Evolutionary conservation across 2,888 invertebrate species (phyloP), one percentile per base, ranked within the genome.

Genomic region (Tigriopus californicus): DNA sequence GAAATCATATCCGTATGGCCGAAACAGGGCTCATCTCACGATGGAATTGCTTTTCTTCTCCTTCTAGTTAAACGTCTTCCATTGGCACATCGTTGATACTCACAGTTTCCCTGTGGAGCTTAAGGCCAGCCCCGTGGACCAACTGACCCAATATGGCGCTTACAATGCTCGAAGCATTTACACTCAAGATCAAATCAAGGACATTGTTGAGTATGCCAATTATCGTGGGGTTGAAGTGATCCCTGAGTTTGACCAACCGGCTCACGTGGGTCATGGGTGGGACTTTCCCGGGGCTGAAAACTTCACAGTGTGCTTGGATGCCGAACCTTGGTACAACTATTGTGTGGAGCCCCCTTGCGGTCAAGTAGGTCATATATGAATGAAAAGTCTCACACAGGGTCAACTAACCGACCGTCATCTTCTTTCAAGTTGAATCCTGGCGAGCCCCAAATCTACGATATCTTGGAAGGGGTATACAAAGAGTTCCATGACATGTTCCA

Each of bases 51-150:
- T 33, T 18, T 44, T 44, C 10, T 10, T 44, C 3, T 49, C 11
- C 15, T 22, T 20, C 49, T 20, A 64, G 54, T 61, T 76, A 66
- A 95, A 94, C 69, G 84, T 86, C 0, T 84, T 95, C 73, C 94
- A 95, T 68, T 94, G 92, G 92, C 88, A 89, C 67, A 84, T 89
- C 58, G 87, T 86, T 0, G 95, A 95, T 71, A 84, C 86, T 15
- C 91, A 92, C 63, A 91, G 92, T 65, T 95, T 94, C 69, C 94
- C 95, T 0, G 83, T 88, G 67, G 82, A 83, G 60, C 79, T 85
- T 0, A 77, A 77, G 66, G 78, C 79, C n/a, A 42, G 77, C 77
- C 63, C 87, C 87, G 5, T 22, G 18, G 22, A 15, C 49, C 75
- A 82, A 52, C 70, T 89, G 13, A 75, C 81, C 3, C 79, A 78